Conservation (phyloP, 2,888 invertebrate species). For the Pachydiplax longipennis region DNA sequence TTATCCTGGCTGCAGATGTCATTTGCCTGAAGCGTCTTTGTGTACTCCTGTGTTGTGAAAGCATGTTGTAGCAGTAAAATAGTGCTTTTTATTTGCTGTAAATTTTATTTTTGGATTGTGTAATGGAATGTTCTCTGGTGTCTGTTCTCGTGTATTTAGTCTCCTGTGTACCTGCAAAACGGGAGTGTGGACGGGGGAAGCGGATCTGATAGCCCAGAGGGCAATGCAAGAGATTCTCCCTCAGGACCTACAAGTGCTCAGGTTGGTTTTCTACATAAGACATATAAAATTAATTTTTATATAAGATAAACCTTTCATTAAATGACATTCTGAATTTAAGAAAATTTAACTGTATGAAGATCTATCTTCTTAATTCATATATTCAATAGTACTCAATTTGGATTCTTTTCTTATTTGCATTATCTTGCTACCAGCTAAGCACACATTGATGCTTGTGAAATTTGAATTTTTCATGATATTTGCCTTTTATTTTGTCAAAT, state of each 20-base stretch:
- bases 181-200: conserved; percentile 56
- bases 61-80: neutral
- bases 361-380: too few species aligned
- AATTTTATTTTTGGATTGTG: neutral
- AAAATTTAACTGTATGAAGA: too few species aligned
- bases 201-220: conserved; percentile 56
- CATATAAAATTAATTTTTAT: too few species aligned
- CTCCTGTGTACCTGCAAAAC: conserved; percentile 48
- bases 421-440: too few species aligned
- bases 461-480: too few species aligned
- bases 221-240: conserved; percentile 67
- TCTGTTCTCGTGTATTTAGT: conserved; percentile 39
- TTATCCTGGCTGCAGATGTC: neutral
- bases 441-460: too few species aligned
- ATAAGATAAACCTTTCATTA: too few species aligned
- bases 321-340: too few species aligned
- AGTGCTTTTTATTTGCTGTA: conserved; percentile 13
- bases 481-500: neutral
- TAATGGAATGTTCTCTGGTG: conserved; percentile 36
- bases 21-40: conserved; percentile 6
- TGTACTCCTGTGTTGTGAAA: neutral
- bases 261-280: neutral
- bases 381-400: too few species aligned
- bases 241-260: conserved; percentile 51
- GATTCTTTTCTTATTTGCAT: too few species aligned